A percentile compares a stretch with the other conserved stretches of the same genome.
Conservation (phyloP, 2,797 vertebrate genomes). For the Chaetodon trifasciatus region DNA sequence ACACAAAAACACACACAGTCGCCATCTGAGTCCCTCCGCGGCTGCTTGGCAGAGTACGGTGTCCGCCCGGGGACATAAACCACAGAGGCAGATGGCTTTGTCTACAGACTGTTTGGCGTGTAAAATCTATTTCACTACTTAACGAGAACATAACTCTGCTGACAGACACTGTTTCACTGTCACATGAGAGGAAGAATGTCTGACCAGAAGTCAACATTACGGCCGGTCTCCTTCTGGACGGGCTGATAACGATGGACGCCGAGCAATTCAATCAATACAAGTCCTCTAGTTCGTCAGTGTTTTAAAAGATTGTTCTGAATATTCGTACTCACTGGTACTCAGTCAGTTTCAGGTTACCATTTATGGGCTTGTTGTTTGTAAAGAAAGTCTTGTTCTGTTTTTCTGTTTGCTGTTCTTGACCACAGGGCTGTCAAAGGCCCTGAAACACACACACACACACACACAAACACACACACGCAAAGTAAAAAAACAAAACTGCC, state of each 20-base stretch:
- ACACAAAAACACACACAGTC: constrained; percentile 43
- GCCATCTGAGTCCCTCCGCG: constrained; percentile 64
- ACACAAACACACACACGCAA: neutral
- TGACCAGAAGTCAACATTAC: neutral
- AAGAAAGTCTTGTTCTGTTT: neutral
- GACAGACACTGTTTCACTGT: constrained; percentile 1
- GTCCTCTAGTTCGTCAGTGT: neutral
- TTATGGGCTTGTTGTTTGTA: neutral
- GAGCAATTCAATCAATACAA: neutral
- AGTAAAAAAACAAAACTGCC: constrained; percentile 13
- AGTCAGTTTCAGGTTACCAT: neutral
- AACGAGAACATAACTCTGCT: constrained; percentile 31
- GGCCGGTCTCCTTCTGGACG: neutral
- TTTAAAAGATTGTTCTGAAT: neutral
- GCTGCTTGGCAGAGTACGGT: constrained; percentile 49
- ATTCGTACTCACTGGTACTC: no score
- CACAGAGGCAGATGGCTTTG: constrained; percentile 71
- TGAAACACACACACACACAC: neutral
- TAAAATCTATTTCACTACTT: constrained; percentile 57
- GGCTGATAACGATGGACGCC: no score
- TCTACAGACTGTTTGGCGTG: constrained; percentile 55
- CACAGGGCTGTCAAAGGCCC: neutral
- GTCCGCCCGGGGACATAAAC: constrained; percentile 61
- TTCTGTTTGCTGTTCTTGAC: neutral
- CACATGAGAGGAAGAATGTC: neutral